phyloP scores from a whole-genome alignment of 2,888 invertebrate genomes.

The Anoplius nigerrimus region DNA sequence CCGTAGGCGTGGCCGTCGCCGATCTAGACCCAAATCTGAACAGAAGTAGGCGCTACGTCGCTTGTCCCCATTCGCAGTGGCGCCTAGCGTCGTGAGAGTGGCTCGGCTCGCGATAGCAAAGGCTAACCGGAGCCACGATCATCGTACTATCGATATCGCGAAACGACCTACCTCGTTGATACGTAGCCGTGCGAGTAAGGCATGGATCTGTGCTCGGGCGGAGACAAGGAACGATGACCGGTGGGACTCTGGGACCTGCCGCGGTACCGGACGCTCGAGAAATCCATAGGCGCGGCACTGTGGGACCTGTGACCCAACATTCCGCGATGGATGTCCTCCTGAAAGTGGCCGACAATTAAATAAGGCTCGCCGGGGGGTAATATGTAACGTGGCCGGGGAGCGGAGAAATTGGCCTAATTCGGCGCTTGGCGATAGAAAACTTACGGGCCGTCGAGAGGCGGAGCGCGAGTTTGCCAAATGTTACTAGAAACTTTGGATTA shows the following conservation, averaged over 20 bases:
- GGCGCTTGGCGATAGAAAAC: too few relatives aligned
- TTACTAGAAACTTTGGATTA: too few relatives aligned
- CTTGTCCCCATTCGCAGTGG: neutral
- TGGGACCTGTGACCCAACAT: conserved; percentile 85
- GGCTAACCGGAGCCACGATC: neutral
- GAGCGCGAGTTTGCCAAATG: too few relatives aligned
- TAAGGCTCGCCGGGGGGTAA: too few relatives aligned
- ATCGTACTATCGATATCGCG: neutral
- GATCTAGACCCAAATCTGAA: conserved; percentile 87
- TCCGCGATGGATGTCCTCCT: conserved; percentile 75
- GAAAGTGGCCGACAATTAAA: conserved; percentile 54
- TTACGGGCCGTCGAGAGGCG: too few relatives aligned
- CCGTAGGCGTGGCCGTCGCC: conserved; percentile 94
- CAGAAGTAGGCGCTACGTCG: neutral
- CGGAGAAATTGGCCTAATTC: too few relatives aligned
- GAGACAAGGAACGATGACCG: conserved; percentile 86
- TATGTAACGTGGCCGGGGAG: too few relatives aligned
- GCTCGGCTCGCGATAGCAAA: too few relatives aligned
- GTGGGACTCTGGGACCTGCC: conserved; percentile 89
- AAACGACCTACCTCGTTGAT: conserved; percentile 74
- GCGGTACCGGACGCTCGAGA: conserved; percentile 78
- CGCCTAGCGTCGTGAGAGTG: too few relatives aligned
- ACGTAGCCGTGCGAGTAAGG: conserved; percentile 81
- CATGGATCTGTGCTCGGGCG: conserved; percentile 83
- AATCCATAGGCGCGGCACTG: conserved; percentile 88